phyloP scores from a whole-genome alignment of 2,888 invertebrate species.

The Cerastis leucographa region DNA sequence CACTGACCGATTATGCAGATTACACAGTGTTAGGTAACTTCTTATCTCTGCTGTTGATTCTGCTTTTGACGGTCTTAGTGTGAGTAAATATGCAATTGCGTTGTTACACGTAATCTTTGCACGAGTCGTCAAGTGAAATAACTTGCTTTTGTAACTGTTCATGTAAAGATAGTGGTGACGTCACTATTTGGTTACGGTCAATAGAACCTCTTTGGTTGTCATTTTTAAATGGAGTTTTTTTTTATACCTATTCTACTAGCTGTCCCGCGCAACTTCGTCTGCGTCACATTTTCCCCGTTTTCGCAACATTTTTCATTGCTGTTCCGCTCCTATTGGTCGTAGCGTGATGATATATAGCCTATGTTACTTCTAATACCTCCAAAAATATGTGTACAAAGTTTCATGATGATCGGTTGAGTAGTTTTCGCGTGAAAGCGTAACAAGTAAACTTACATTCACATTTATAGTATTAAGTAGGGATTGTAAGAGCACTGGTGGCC shows the following conservation, averaged over 20 bases:
- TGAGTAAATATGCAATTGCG: slow-evolving; percentile 65
- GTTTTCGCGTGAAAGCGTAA: too few relatives aligned
- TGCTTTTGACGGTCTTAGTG: slow-evolving; percentile 55
- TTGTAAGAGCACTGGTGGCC: neutral
- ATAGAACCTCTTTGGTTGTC: slow-evolving; percentile 14
- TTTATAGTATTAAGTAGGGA: too few relatives aligned
- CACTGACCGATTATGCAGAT: slow-evolving; percentile 72
- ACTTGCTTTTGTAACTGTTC: slow-evolving; percentile 56
- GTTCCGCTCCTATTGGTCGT: too few relatives aligned
- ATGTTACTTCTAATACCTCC: too few relatives aligned
- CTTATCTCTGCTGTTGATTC: slow-evolving; percentile 61
- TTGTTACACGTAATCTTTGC: slow-evolving; percentile 64
- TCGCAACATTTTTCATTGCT: too few relatives aligned
- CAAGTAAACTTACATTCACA: too few relatives aligned
- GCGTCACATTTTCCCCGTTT: too few relatives aligned
- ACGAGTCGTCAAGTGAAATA: slow-evolving; percentile 54
- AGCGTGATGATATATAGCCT: too few relatives aligned
- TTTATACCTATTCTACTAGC: too few relatives aligned
- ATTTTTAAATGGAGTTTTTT: slow-evolving; percentile 4
- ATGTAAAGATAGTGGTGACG: slow-evolving; percentile 42
- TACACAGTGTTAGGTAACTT: slow-evolving; percentile 66
- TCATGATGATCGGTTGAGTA: too few relatives aligned
- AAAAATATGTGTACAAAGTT: too few relatives aligned
- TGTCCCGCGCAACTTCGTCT: too few relatives aligned
- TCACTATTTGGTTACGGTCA: slow-evolving; percentile 39